These are phyloP conservation scores for Nematolebias whitei DNA, from an alignment of 2,113 vertebrate species.

Conservation along the genomic window DNA sequence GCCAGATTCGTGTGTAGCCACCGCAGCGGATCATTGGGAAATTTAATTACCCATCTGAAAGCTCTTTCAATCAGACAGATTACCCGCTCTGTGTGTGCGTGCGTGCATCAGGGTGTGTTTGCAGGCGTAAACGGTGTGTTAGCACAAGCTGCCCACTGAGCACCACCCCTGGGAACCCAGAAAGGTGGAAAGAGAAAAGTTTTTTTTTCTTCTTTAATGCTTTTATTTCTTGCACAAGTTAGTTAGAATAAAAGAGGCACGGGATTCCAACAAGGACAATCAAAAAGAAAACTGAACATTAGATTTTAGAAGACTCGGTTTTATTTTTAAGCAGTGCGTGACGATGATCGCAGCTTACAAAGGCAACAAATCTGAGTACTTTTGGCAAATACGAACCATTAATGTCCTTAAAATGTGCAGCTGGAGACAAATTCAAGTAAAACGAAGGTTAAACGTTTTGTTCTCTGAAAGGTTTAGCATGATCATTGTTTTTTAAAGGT, in stretches of 20 bases:
- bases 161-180: conserved; percentile 33
- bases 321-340: conserved; percentile 53
- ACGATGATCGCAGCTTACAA: conserved; percentile 28
- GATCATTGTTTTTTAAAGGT: too few species aligned
- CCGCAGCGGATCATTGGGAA: conserved; percentile 76
- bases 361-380: conserved; percentile 28
- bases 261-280: conserved; percentile 56
- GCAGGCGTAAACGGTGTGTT: conserved; percentile 43
- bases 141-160: conserved; percentile 51
- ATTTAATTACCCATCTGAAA: conserved; percentile 82
- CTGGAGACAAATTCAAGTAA: background rate
- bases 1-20: conserved; percentile 65
- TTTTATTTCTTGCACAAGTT: conserved; percentile 44
- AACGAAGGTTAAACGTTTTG: too few species aligned
- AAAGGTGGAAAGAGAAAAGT: conserved; percentile 22
- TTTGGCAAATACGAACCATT: conserved; percentile 30
- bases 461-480: too few species aligned
- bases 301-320: conserved; percentile 50
- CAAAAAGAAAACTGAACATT: conserved; percentile 58
- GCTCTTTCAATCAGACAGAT: conserved; percentile 81
- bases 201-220: background rate
- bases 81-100: conserved; percentile 55
- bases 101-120: conserved; percentile 32
- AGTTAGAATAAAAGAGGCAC: conserved; percentile 60
- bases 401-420: conserved; percentile 19